phyloP scores from a whole-genome alignment of 2,797 vertebrate species.

The Danionella dracula region DNA sequence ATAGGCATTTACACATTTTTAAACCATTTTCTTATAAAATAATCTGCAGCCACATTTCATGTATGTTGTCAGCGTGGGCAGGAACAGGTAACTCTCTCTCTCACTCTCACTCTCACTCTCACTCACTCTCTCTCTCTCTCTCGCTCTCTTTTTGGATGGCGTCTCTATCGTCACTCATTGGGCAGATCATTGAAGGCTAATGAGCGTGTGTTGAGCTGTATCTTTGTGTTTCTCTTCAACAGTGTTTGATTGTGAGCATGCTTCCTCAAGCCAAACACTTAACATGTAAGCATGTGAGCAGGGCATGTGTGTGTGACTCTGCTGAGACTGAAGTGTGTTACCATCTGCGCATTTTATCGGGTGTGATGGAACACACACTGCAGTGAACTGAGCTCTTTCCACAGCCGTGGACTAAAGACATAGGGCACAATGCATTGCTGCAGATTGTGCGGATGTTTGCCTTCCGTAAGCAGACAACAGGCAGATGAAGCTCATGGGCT shows the following conservation, averaged over 20 bases:
- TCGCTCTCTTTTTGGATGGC: not conserved
- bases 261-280: not conserved
- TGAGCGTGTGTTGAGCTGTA: not conserved
- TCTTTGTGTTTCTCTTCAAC: not conserved
- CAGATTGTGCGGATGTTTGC: not conserved
- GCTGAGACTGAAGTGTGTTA: conserved; percentile 5
- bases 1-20: too few species aligned
- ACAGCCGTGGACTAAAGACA: too few species aligned
- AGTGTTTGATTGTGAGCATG: not conserved
- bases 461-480: not conserved
- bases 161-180: not conserved
- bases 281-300: not conserved
- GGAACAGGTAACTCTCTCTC: not conserved
- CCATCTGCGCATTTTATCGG: conserved; percentile 13
- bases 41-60: too few species aligned
- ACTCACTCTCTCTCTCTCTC: not conserved
- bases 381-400: too few species aligned
- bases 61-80: too few species aligned
- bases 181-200: not conserved
- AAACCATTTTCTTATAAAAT: too few species aligned
- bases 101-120: not conserved
- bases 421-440: too few species aligned
- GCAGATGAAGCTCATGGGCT: conserved; percentile 22
- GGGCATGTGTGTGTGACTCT: not conserved
- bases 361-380: not conserved